Evolutionary conservation across 2,797 vertebrate genomes (phyloP), one percentile per base, ranked within the genome.

Genomic region (Aulostomus chinensis): DNA sequence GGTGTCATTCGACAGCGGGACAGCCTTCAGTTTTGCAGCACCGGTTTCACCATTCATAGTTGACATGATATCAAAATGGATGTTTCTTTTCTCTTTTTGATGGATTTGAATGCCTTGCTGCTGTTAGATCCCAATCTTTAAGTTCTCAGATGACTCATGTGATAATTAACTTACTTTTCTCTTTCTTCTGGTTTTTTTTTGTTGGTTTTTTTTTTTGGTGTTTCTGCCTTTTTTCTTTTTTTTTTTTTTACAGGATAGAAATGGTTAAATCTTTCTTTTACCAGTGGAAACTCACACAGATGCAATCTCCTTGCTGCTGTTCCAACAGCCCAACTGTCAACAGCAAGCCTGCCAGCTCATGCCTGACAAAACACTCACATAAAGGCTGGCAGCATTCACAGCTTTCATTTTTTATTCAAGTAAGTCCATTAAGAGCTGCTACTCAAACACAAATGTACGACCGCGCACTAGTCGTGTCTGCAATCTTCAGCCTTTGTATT

Each of bases 281-380:
- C 29, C 51, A 59, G 60, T 71, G 72, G 60, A 69, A 78, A 74
- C 70, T 63, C 57, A 58, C 67, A 66, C 71, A 78, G 69, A 58
- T 78, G 76, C 52, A 52, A 39, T 45, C 53, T 66, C 41, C 43
- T 48, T 56, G 53, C 14, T 73, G 49, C 32, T 12, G 12, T 78
- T 81, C 67, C 72, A 78, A 76, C 32, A 11, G 39, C 43, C 48
- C 48, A 76, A 50, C 56, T 76, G 61, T 70, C 61, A 73, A 22
- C 59, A 47, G 8, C 1, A 1, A 4, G 42, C 15, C 13, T 38
- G 41, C 52, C 75, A 69, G 53, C 42, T 53, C 49, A 49, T 38
- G 54, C 46, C 60, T 42, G 66, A 74, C 49, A 67, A 58, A 57
- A n/a, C 43, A 54, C 43, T 50, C 56, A 11, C 48, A 38, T 37